Percentiles rank a stretch among this genome's conserved stretches.
phyloP scores from a whole-genome alignment of 1,140 invertebrate species.

The Heliconius eleuchia region DNA sequence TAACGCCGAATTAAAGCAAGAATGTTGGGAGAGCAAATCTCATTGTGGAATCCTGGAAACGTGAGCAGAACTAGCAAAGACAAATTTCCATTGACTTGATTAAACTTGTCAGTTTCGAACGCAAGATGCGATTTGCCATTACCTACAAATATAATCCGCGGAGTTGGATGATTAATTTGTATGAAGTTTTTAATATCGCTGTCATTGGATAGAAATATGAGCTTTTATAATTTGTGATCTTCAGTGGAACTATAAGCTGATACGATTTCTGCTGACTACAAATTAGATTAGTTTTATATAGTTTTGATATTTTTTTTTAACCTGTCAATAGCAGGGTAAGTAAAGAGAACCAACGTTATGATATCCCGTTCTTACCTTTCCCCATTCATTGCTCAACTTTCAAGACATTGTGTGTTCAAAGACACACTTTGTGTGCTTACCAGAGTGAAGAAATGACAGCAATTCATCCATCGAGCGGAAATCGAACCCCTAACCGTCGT shows the following conservation, averaged over 20 bases:
- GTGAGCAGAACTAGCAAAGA: slow-evolving; percentile 67
- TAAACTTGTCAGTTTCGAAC: slow-evolving; percentile 67
- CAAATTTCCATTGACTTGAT: slow-evolving; percentile 74
- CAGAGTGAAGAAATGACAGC: too few species aligned
- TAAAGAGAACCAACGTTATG: too few species aligned
- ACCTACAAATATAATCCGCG: slow-evolving; percentile 49
- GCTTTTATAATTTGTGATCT: background rate
- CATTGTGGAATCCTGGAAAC: slow-evolving; percentile 59
- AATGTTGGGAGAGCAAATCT: slow-evolving; percentile 68
- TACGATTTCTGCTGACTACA: too few species aligned
- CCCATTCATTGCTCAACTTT: too few species aligned
- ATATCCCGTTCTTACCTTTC: too few species aligned
- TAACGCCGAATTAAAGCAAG: slow-evolving; percentile 42
- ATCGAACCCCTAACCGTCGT: too few species aligned
- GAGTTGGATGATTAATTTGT: slow-evolving; percentile 46
- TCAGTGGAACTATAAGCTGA: too few species aligned
- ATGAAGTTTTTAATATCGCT: slow-evolving; percentile 15
- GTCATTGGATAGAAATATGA: background rate
- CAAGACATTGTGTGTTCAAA: background rate
- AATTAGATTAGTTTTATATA: too few species aligned
- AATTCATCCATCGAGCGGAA: too few species aligned
- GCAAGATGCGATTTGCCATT: slow-evolving; percentile 60
- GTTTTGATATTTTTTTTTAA: too few species aligned
- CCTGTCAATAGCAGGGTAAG: too few species aligned
- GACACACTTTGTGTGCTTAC: too few species aligned